These are phyloP conservation scores for Polydrusus pterygomalis DNA, from an alignment of 2,888 invertebrate species.

Conservation along the genomic window DNA sequence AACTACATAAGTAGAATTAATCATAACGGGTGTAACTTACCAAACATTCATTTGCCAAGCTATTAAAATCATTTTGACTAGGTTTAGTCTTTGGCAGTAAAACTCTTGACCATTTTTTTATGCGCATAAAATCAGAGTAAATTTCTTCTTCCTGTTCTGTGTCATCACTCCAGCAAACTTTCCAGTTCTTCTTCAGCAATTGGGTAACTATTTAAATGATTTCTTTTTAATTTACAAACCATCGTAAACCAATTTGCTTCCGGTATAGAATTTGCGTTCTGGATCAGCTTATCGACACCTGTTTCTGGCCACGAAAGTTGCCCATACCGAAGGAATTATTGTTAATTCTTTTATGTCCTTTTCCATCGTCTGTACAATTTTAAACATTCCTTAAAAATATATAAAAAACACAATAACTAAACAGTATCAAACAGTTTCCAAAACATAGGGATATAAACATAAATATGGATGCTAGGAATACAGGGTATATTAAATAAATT, in stretches of 20 bases:
- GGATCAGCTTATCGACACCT: slow-evolving; percentile 12
- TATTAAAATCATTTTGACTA: slow-evolving; percentile 4
- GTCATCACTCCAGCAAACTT: slow-evolving; percentile 20
- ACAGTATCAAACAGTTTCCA: not conserved
- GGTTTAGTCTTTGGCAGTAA: slow-evolving; percentile 1
- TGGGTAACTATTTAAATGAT: slow-evolving; percentile 8
- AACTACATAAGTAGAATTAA: not conserved
- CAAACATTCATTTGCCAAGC: slow-evolving; percentile 11
- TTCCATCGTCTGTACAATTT: not conserved
- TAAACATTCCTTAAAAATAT: slow-evolving; percentile 13
- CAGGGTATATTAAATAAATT: not conserved
- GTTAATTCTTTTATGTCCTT: slow-evolving; percentile 2
- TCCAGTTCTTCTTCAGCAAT: slow-evolving; percentile 21
- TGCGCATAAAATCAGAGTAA: not conserved
- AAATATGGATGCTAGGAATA: not conserved
- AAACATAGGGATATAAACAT: not conserved
- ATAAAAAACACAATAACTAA: slow-evolving; percentile 6
- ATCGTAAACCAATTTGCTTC: slow-evolving; percentile 26
- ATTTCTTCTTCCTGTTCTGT: slow-evolving; percentile 35
- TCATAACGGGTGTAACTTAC: not conserved
- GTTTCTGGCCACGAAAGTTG: slow-evolving; percentile 12
- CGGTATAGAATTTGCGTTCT: slow-evolving; percentile 14
- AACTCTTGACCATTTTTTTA: slow-evolving; percentile 1
- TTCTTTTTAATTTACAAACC: slow-evolving; percentile 29
- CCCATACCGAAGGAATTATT: slow-evolving; percentile 11